A percentile compares a stretch with the other conserved stretches of the same genome.
These are phyloP conservation scores for Metaphire vulgaris DNA, from an alignment of 1,140 invertebrate species.

Conservation along the genomic window DNA sequence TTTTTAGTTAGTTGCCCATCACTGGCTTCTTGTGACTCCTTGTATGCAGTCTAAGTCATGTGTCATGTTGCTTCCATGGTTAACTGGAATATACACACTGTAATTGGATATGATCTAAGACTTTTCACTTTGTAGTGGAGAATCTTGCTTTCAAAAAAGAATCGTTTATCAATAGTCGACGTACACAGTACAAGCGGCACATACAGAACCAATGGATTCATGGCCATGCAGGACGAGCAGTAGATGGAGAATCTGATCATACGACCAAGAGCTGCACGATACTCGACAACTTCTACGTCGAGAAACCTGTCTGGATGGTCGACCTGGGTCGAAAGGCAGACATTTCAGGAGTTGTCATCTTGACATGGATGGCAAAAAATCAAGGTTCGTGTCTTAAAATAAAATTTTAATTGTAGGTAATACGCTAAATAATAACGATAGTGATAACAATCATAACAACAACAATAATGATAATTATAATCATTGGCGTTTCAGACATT, in stretches of 20 bases:
- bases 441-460: too few relatives aligned
- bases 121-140: constrained; percentile 51
- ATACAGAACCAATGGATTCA: constrained; percentile 40
- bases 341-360: constrained; percentile 54
- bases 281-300: constrained; percentile 58
- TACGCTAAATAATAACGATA: constrained; percentile 56
- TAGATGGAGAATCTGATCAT: constrained; percentile 52
- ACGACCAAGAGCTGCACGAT: constrained; percentile 55
- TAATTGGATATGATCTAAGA: too few relatives aligned
- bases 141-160: constrained; percentile 56
- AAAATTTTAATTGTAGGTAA: constrained; percentile 54
- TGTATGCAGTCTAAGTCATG: too few relatives aligned
- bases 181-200: constrained; percentile 50
- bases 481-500: constrained; percentile 44
- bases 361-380: constrained; percentile 54
- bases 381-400: background rate
- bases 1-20: too few relatives aligned
- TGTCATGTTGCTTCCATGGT: too few relatives aligned
- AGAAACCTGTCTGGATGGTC: constrained; percentile 58
- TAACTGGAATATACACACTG: too few relatives aligned
- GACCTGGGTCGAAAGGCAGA: constrained; percentile 53
- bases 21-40: too few relatives aligned
- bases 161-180: constrained; percentile 58
- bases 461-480: constrained; percentile 56
- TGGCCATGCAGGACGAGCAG: constrained; percentile 53